phyloP scores from a whole-genome alignment of 2,113 vertebrate genomes.

The Calidris pygmaea region DNA sequence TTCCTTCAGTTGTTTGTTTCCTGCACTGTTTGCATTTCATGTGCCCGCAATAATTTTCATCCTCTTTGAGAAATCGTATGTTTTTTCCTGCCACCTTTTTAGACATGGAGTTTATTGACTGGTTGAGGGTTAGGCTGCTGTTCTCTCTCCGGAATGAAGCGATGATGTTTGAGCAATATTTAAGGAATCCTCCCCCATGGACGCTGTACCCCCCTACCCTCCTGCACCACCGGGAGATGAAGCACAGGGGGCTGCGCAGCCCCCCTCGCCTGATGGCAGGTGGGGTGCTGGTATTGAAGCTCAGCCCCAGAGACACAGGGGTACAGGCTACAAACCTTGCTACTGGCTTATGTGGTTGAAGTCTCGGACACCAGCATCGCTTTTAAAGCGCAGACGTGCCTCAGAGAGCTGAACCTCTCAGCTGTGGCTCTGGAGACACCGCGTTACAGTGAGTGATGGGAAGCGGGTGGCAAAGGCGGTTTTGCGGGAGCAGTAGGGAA shows the following conservation, averaged over 20 bases:
- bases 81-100: background rate
- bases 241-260: background rate
- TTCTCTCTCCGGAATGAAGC: background rate
- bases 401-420: rapidly evolving
- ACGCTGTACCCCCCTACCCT: background rate
- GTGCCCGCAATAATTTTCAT: background rate
- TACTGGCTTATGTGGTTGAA: background rate
- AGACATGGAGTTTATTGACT: background rate
- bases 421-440: background rate
- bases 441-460: rapidly evolving
- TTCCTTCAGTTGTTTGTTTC: background rate
- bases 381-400: rapidly evolving
- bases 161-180: background rate
- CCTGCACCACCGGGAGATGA: background rate
- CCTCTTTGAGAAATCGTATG: background rate
- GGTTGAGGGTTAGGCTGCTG: background rate
- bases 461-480: background rate
- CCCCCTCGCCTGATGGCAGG: background rate
- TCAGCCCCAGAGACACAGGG: background rate
- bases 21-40: background rate
- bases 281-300: background rate
- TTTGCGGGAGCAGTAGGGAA: background rate
- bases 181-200: background rate
- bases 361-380: background rate
- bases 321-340: background rate